phyloP scores from a whole-genome alignment of 1,140 invertebrate species.

The Pseudomyrmex sp. region DNA sequence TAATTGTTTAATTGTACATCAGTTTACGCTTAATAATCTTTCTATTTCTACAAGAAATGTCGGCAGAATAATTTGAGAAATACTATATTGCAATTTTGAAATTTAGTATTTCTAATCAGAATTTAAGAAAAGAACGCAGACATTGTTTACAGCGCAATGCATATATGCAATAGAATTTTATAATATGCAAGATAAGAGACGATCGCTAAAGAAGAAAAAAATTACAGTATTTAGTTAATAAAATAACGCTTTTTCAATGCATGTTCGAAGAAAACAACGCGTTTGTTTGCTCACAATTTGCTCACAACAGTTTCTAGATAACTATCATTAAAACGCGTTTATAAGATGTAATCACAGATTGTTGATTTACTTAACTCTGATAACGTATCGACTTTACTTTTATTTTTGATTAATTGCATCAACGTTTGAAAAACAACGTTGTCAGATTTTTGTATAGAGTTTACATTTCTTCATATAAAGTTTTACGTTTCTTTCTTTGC shows the following conservation, averaged over 20 bases:
- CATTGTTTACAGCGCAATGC: background rate
- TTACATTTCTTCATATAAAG: background rate
- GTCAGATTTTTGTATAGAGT: background rate
- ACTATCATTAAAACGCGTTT: too few relatives aligned
- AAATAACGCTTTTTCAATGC: conserved; percentile 6
- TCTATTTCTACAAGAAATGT: background rate
- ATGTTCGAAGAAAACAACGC: background rate
- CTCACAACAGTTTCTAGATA: background rate
- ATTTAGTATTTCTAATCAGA: too few relatives aligned
- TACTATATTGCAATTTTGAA: too few relatives aligned
- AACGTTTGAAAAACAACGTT: background rate
- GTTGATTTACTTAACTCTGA: conserved; percentile 2
- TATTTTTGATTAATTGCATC: conserved; percentile 5
- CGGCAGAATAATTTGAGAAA: too few relatives aligned
- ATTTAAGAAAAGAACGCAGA: background rate
- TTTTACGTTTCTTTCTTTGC: background rate
- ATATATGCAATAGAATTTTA: background rate
- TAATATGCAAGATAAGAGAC: background rate
- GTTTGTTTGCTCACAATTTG: conserved; percentile 22
- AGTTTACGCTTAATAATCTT: background rate
- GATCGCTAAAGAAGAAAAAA: background rate
- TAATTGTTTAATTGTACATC: conserved; percentile 4
- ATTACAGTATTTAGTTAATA: background rate
- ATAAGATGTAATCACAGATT: background rate
- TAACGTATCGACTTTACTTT: background rate